Base-by-base conservation (phyloP, 2,888 invertebrate genomes). In the Pyrrhosoma nymphula region DNA sequence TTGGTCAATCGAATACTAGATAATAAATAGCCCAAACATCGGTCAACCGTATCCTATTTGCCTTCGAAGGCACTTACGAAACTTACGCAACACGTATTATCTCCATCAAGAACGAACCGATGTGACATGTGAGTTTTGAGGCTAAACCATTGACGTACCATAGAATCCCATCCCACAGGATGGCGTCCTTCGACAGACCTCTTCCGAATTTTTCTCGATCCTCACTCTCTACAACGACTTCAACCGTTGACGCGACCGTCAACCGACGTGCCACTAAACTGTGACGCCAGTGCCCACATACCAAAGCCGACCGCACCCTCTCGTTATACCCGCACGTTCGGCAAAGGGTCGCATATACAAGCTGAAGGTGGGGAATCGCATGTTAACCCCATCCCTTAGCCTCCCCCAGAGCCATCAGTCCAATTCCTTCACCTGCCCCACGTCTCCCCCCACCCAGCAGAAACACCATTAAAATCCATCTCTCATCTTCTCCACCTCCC, bases 401-500 rank as follows among this genome's bases (percentile, higher is more conserved):
- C 69, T 8, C 69, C n/a, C 69, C n/a, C 69, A n/a, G 26, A 82
- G 82, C 82, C 82, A 82, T 82, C 35, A 82, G 82, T 18, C 82
- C 82, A 35, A 82, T 82, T 30, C 82, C 82, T 82, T 82, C 82
- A 82, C 82, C 82, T 82, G 82, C 82, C 82, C n/a, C 35, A 82
- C n/a, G 82, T 82, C 30, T 82, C 82, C n/a, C 8, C 82, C 82
- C 82, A 14, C 35, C n/a, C 82, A 82, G 30, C 82, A 82, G 30
- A 82, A 82, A 82, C 82, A 35, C 82, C 82, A 82, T 82, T 82
- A 82, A 82, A 82, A 82, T 82, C 30, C 82, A 82, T 82, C 89
- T 26, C 55, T 89, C 88, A 20, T 47, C 47, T 55, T 56, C 35
- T 47, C 55, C 56, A 6, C 55, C 56, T 35, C 89, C 47, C 55